Evolutionary conservation across 2,888 invertebrate species (phyloP), one percentile per base, ranked within the genome.

Genomic region (Yponomeuta plumbellus): DNA sequence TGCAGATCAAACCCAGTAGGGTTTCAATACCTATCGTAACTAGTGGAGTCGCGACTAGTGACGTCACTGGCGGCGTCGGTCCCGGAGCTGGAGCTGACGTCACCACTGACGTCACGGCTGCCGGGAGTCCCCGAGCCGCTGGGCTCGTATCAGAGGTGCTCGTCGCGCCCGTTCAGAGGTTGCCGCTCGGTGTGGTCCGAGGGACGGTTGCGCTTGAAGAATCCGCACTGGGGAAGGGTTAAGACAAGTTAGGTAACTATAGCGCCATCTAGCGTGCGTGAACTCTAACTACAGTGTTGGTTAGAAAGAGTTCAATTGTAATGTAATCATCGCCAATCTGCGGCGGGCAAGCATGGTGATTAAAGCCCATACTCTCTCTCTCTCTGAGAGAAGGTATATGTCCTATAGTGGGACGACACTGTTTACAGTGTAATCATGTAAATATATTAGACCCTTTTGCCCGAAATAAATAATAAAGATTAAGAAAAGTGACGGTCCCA

Each of bases 131-230:
- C 69, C 39, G 20, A 63, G 65, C 82, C 83, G 57, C 83, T 77
- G 74, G 80, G 78, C 75, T 84, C 84, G 81, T 86, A 92, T 94
- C 94, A 95, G 79, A 95, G 93, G 75, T 95, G 95, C 83, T 96
- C 96, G 86, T 96, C 96, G 70, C 95, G 95, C 26, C 96, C 93
- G 84, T 96, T 95, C 72, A 97, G 86, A 2, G 97, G 97, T 80
- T 97, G 96, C 65, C 96, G 93, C 91, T 97, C 97, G 61, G 96
- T 94, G 74, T 95, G 94, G 80, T 95, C 94, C 0, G 94, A 93
- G 64, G 97, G 97, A 34, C 97, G 94, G 87, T 97, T 96, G 79
- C 97, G 94, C 81, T 97, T 97, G 92, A 98, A 98, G 94, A 98
- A 98, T 69, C 97, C 97, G 83, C 96, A 96, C 97, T 97, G 88